Evolutionary conservation across 1,140 invertebrate genomes (phyloP), one percentile per base, ranked within the genome.

Genomic region (Cotesia chilonis): DNA sequence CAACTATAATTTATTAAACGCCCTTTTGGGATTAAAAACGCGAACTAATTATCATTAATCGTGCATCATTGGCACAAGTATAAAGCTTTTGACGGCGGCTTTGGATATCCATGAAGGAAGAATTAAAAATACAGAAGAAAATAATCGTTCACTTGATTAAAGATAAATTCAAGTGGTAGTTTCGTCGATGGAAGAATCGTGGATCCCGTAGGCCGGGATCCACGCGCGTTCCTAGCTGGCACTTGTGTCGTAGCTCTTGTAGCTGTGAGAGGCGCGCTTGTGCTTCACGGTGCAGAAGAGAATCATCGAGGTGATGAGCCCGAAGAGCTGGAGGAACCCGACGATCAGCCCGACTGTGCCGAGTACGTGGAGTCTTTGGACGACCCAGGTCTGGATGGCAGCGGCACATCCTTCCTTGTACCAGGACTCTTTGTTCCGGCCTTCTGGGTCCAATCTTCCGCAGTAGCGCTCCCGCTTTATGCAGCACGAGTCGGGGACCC

Each of bases 401-500:
- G 89, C 85, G 7, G 89, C 88, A 77, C 93, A 94, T n/a, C 92
- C 92, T 71, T 91, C 89, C 66, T 88, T 86, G 83, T 90, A 91
- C 90, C 91, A 93, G 2, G 89, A 79, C 55, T 89, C 86, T 10
- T 89, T 89, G 74, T 91, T 89, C 60, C 84, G 83, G n/a, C 88
- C 88, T 57, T 87, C 85, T 17, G 77, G 69, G 55, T 83, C 80
- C 3, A 82, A 74, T 2, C 82, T 77, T 37, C 86, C 86, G 59
- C 86, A 87, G 36, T 86, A 86, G 28, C 86, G 84, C 74, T 87
- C 88, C 41, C 84, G 83, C 36, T 87, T 84, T n/a, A 90, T 80
- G 81, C 95, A 96, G 80, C 95, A 96, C 0, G 94, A 94, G 74
- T 92, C 91, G 1, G 94, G 94, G 0, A 96, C 93, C 76, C 90